These are phyloP conservation scores for Eurytoma californica DNA, from an alignment of 2,888 invertebrate species.

Conservation along the genomic window DNA sequence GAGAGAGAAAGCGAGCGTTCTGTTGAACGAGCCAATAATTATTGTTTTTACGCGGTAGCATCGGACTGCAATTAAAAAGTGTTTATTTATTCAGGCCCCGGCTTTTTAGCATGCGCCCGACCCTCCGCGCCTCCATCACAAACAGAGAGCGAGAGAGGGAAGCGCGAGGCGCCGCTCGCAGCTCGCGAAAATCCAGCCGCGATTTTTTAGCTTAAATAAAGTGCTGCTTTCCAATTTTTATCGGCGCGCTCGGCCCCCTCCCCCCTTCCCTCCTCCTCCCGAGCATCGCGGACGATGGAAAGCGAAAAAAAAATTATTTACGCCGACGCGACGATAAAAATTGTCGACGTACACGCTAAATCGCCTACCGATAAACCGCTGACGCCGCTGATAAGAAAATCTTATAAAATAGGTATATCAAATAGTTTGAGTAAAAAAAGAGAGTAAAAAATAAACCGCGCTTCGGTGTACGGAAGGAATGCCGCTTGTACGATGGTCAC, in stretches of 20 bases:
- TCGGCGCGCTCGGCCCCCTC: slow-evolving; percentile 44
- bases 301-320: slow-evolving; percentile 45
- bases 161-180: slow-evolving; percentile 12
- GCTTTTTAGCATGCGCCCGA: slow-evolving; percentile 71
- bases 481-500: too few species aligned
- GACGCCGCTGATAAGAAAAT: slow-evolving; percentile 53
- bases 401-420: slow-evolving; percentile 45
- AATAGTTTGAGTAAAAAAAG: slow-evolving; percentile 8
- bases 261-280: slow-evolving; percentile 49
- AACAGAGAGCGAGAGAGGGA: slow-evolving; percentile 41
- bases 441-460: background rate
- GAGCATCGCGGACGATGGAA: slow-evolving; percentile 18
- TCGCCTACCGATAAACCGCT: slow-evolving; percentile 48
- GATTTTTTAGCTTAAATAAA: slow-evolving; percentile 66
- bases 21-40: slow-evolving; percentile 72
- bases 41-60: slow-evolving; percentile 73
- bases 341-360: slow-evolving; percentile 52
- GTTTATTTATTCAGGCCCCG: slow-evolving; percentile 74
- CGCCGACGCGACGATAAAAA: slow-evolving; percentile 53
- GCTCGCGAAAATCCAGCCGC: slow-evolving; percentile 55
- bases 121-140: slow-evolving; percentile 54
- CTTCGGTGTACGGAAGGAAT: background rate
- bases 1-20: slow-evolving; percentile 52
- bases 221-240: slow-evolving; percentile 65
- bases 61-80: slow-evolving; percentile 74